phyloP scores from a whole-genome alignment of 1,140 invertebrate genomes.

The Drosophila truncata region DNA sequence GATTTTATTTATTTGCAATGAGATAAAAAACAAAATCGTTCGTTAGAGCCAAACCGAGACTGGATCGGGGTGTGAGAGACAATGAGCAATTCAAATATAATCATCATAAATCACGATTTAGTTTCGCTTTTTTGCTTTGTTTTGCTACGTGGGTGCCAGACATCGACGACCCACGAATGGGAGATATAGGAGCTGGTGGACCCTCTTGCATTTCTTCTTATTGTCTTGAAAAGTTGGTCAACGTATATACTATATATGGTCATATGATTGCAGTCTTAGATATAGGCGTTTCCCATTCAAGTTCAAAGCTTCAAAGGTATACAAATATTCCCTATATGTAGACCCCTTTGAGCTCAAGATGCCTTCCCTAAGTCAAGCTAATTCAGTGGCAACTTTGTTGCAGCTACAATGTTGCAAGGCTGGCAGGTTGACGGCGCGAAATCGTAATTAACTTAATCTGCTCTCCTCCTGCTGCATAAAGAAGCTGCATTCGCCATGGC shows the following conservation, averaged over 20 bases:
- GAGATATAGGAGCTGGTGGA: slow-evolving; percentile 4
- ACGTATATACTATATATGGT: slow-evolving; percentile 1
- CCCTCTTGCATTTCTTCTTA: slow-evolving; percentile 28
- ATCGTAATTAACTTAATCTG: slow-evolving; percentile 53
- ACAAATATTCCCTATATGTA: background rate
- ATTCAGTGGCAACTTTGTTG: slow-evolving; percentile 20
- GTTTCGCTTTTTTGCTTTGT: slow-evolving; percentile 57
- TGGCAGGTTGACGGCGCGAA: slow-evolving; percentile 25
- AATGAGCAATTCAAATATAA: slow-evolving; percentile 61
- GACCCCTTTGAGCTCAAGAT: background rate
- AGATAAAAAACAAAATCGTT: slow-evolving; percentile 53
- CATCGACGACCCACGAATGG: slow-evolving; percentile 27
- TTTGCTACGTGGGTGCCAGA: slow-evolving; percentile 42
- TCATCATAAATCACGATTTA: slow-evolving; percentile 65
- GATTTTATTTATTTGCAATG: slow-evolving; percentile 58
- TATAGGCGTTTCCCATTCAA: slow-evolving; percentile 31
- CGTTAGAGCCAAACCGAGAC: slow-evolving; percentile 35
- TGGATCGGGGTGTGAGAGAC: slow-evolving; percentile 34
- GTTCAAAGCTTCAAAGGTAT: slow-evolving; percentile 25
- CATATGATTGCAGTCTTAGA: slow-evolving; percentile 12
- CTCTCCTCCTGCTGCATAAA: slow-evolving; percentile 6
- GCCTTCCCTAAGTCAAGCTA: background rate
- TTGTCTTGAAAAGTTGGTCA: slow-evolving; percentile 59
- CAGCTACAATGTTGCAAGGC: slow-evolving; percentile 31
- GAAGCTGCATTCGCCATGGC: slow-evolving; percentile 17